Conservation (phyloP, 2,797 vertebrate genomes). For the Antrozous pallidus region DNA sequence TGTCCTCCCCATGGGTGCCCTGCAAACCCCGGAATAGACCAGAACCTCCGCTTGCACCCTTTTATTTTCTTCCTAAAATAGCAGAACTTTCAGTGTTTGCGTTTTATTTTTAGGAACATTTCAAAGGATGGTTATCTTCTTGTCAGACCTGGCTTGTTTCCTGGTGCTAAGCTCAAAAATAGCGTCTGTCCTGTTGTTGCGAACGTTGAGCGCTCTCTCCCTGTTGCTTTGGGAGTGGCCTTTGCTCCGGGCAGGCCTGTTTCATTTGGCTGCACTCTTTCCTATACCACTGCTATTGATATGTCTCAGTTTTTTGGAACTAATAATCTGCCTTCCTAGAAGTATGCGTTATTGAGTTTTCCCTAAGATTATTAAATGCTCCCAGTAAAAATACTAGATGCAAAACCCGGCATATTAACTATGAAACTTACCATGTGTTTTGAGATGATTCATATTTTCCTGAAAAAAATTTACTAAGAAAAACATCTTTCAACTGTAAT, state of each 20-base stretch:
- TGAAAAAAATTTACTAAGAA: neutral
- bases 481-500: neutral
- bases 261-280: neutral
- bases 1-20: neutral
- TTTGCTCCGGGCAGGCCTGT: neutral
- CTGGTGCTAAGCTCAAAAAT: constrained; percentile 66
- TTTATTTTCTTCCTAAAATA: constrained; percentile 47
- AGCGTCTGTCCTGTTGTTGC: constrained; percentile 48
- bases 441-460: constrained; percentile 25
- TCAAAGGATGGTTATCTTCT: constrained; percentile 67
- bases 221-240: neutral
- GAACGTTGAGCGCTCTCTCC: constrained; percentile 47
- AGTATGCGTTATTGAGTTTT: neutral
- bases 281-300: neutral
- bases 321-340: neutral
- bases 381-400: neutral
- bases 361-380: neutral
- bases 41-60: neutral
- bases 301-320: neutral
- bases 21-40: neutral
- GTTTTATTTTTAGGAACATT: constrained; percentile 68
- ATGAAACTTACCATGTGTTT: neutral
- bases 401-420: neutral
- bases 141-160: constrained; percentile 73
- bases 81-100: constrained; percentile 30